Conservation (phyloP, 2,113 vertebrate species). For the Aspidoscelis tigris region DNA sequence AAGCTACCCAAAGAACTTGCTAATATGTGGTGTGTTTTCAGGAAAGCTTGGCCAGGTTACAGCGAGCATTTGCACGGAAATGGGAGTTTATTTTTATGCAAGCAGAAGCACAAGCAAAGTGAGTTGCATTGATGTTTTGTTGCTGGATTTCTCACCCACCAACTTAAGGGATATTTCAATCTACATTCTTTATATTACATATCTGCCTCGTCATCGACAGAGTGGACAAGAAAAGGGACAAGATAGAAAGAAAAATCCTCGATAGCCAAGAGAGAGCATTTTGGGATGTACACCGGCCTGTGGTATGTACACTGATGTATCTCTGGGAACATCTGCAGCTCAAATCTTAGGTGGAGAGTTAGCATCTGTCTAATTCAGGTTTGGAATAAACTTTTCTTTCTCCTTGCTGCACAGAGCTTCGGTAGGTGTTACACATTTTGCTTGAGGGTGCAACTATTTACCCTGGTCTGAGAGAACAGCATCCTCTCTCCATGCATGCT, state of each 20-base stretch:
- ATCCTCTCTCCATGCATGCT: too few species aligned
- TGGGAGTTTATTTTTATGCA: conserved; percentile 99
- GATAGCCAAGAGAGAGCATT: conserved; percentile 97
- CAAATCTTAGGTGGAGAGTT: background rate
- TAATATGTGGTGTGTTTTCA: conserved; percentile 71
- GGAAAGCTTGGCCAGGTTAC: conserved; percentile 97
- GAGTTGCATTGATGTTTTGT: conserved; percentile 73
- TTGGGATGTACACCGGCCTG: conserved; percentile 97
- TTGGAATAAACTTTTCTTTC: background rate
- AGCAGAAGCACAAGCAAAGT: conserved; percentile 99
- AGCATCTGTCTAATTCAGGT: accelerated
- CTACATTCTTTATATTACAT: conserved; percentile 44
- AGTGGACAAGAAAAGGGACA: conserved; percentile 98
- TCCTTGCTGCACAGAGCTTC: background rate
- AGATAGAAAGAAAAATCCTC: conserved; percentile 97
- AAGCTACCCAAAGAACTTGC: conserved; percentile 26
- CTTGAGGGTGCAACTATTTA: too few species aligned
- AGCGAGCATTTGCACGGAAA: conserved; percentile 95
- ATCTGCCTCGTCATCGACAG: conserved; percentile 68
- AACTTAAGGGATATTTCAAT: background rate
- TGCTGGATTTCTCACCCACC: background rate
- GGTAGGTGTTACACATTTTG: background rate
- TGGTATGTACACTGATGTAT: conserved; percentile 80
- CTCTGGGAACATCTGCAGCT: background rate
- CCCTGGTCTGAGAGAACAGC: too few species aligned